These are phyloP conservation scores for Rhodeus uyekii DNA, from an alignment of 2,797 vertebrate genomes.

Conservation along the genomic window DNA sequence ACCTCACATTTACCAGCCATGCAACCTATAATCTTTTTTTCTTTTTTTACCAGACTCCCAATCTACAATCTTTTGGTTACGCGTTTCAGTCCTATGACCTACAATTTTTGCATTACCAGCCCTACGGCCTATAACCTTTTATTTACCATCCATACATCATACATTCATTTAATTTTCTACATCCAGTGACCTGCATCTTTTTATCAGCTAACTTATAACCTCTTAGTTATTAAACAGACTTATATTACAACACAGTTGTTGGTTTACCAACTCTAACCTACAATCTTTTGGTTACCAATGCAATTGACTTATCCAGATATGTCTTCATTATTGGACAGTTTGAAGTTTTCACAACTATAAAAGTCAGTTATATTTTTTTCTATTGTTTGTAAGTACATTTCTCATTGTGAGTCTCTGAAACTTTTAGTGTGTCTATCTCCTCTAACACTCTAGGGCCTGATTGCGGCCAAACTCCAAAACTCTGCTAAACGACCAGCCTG, in stretches of 20 bases:
- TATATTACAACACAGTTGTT: neutral
- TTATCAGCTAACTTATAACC: neutral
- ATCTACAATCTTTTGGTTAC: neutral
- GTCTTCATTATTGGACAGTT: neutral
- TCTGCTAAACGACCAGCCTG: constrained; percentile 67
- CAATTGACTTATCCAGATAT: neutral
- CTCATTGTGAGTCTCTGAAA: constrained; percentile 1
- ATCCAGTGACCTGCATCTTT: neutral
- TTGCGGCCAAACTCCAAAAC: constrained; percentile 63
- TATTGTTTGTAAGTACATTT: constrained; percentile 3
- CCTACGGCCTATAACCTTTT: neutral
- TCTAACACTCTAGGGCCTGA: constrained; percentile 56
- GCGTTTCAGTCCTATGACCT: neutral
- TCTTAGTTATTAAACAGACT: neutral
- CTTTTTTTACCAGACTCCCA: neutral
- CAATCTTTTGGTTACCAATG: neutral
- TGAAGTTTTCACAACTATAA: neutral
- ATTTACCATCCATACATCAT: neutral
- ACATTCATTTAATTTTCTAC: neutral
- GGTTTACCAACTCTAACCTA: neutral
- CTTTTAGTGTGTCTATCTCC: constrained; percentile 51
- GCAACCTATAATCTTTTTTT: no score
- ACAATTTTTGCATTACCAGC: neutral
- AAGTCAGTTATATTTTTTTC: neutral
- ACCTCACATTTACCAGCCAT: neutral